These are phyloP conservation scores for Siderastrea radians DNA, from an alignment of 92 coral and sea anemone species.

Conservation along the genomic window DNA sequence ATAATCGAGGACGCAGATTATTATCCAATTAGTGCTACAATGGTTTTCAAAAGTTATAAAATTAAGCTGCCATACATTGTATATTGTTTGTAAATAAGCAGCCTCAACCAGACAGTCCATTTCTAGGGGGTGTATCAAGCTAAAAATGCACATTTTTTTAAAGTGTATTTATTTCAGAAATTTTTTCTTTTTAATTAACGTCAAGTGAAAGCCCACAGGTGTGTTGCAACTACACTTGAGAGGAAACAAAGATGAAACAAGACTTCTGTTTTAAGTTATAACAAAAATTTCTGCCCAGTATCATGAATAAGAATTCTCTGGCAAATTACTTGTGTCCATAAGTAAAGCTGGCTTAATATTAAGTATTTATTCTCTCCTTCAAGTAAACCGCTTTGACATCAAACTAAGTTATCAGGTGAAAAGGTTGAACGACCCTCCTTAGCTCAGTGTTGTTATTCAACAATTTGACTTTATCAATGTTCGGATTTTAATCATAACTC, in stretches of 20 bases:
- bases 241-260: too few relatives aligned
- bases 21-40: background rate
- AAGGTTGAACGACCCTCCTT: background rate
- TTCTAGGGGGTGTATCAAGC: background rate
- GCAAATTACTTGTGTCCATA: background rate
- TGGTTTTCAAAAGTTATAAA: background rate
- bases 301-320: background rate
- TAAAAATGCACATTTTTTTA: background rate
- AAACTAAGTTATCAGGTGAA: background rate
- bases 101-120: background rate
- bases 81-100: background rate
- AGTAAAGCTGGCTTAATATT: too few relatives aligned
- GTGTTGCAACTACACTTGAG: background rate
- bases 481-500: background rate
- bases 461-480: conserved; percentile 2
- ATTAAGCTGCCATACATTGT: background rate
- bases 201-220: background rate
- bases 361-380: background rate
- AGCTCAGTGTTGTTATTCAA: background rate
- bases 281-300: too few relatives aligned
- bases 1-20: background rate
- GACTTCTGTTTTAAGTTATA: too few relatives aligned
- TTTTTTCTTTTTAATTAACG: background rate
- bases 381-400: background rate
- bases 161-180: too few relatives aligned